phyloP scores from a whole-genome alignment of 2,888 invertebrate genomes.

The Pinctada fucata region DNA sequence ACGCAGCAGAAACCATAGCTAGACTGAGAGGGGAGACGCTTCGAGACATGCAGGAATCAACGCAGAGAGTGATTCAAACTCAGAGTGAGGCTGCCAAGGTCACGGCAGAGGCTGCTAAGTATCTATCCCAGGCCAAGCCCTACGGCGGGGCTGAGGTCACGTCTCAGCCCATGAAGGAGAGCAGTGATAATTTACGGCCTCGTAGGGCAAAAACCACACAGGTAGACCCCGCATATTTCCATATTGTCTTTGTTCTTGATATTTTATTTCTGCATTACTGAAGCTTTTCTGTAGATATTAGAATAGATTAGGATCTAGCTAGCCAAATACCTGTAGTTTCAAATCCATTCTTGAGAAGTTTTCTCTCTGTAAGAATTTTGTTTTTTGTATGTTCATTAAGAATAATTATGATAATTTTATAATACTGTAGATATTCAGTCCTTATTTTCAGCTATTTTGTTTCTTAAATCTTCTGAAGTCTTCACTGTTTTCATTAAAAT shows the following conservation, averaged over 20 bases:
- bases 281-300: background rate
- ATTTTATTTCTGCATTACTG: background rate
- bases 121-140: slow-evolving; percentile 46
- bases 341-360: background rate
- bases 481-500: too few species aligned
- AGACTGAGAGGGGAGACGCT: slow-evolving; percentile 52
- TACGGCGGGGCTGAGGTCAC: slow-evolving; percentile 38
- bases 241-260: too few species aligned
- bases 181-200: slow-evolving; percentile 40
- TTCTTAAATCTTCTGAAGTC: too few species aligned
- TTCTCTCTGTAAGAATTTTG: too few species aligned
- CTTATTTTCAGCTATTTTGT: too few species aligned
- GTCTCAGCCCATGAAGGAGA: slow-evolving; percentile 21
- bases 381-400: background rate
- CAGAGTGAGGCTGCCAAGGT: slow-evolving; percentile 65
- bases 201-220: slow-evolving; percentile 25
- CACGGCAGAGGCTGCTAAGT: slow-evolving; percentile 66
- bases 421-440: too few species aligned
- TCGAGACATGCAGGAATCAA: slow-evolving; percentile 53
- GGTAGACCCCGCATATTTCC: slow-evolving; percentile 8
- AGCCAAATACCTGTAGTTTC: too few species aligned
- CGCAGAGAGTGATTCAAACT: slow-evolving; percentile 48
- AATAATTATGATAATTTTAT: background rate
- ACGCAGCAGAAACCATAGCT: slow-evolving; percentile 53
- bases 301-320: background rate